Evolutionary conservation across 2,888 invertebrate genomes (phyloP), one percentile per base, ranked within the genome.

Genomic region (Drosophila flavopinicola): DNA sequence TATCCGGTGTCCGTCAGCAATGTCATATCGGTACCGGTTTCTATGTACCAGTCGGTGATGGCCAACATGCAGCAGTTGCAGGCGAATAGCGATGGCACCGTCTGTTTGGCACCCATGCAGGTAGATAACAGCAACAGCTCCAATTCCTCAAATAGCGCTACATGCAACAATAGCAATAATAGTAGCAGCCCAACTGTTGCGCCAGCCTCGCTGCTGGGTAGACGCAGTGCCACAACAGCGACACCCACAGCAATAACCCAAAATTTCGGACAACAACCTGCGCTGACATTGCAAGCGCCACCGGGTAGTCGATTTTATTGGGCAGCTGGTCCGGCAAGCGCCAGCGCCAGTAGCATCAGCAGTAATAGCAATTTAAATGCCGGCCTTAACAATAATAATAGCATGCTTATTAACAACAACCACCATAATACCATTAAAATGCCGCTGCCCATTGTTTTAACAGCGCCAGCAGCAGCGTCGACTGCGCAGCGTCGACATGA

Each of bases 41-140:
- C 97, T 67, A 97, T 98, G 95, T 98, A 98, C 93, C 98, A 98
- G 92, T 96, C 97, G 63, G 97, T 98, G 93, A 96, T 98, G 89
- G 96, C 97, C 54, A 96, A 96, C 91, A 96, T 97, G 90, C 95
- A 96, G 90, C 94, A 94, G 89, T 93, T 95, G 76, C 94, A 94
- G 84, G 93, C 93, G 47, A 93, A 93, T 76, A 93, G 93, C 82
- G 96, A 96, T 90, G 96, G 95, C 85, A 94, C 94, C 41, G 95
- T 96, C 86, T 96, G 96, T 92, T 94, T 96, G 63, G 94, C 95
- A 66, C 96, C 96, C 80, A 95, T 96, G 92, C 96, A 96, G 94
- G 96, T 96, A 91, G 94, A 91, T 88, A 87, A 87, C 64, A 69
- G 61, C 66, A 60, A 48, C 66, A 45, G 27, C 30, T 32, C 66